Percentiles rank a stretch among this genome's conserved stretches.
phyloP scores from a whole-genome alignment of 2,113 vertebrate species.

The Takifugu flavidus region DNA sequence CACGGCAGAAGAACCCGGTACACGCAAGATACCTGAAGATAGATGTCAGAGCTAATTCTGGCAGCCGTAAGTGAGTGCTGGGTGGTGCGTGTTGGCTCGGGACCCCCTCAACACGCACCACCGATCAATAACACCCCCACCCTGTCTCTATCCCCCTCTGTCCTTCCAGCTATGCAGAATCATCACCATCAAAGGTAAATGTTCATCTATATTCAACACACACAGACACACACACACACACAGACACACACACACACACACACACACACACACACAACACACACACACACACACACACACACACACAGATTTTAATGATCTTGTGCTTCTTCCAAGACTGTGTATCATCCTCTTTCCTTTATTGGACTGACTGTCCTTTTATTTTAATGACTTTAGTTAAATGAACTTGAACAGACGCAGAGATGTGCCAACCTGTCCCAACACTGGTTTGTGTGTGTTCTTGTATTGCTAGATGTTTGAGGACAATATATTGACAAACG shows the following conservation, averaged over 20 bases:
- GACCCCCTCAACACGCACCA: conserved; percentile 20
- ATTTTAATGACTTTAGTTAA: conserved; percentile 43
- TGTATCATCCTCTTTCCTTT: conserved; percentile 31
- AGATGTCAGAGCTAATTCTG: conserved; percentile 15
- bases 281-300: conserved; percentile 21
- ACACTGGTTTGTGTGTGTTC: too few species aligned
- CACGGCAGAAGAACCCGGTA: conserved; percentile 15
- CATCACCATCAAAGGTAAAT: neutral
- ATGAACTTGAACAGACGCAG: conserved; percentile 17
- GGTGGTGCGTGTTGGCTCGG: conserved; percentile 26
- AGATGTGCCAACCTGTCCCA: neutral
- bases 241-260: conserved; percentile 15
- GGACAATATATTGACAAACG: too few species aligned
- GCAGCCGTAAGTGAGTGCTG: conserved; percentile 2
- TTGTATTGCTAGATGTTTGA: too few species aligned
- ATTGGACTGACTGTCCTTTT: conserved; percentile 42
- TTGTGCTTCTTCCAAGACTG: conserved; percentile 40
- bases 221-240: conserved; percentile 6
- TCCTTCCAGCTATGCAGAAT: neutral
- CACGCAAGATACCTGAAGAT: conserved; percentile 18
- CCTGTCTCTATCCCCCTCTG: neutral
- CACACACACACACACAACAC: too few species aligned
- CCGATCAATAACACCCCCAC: conserved; percentile 43
- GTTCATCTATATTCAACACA: neutral
- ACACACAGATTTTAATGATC: conserved; percentile 8